Base-by-base conservation (phyloP, 2,888 invertebrate genomes). In the Adela reaumurella region DNA sequence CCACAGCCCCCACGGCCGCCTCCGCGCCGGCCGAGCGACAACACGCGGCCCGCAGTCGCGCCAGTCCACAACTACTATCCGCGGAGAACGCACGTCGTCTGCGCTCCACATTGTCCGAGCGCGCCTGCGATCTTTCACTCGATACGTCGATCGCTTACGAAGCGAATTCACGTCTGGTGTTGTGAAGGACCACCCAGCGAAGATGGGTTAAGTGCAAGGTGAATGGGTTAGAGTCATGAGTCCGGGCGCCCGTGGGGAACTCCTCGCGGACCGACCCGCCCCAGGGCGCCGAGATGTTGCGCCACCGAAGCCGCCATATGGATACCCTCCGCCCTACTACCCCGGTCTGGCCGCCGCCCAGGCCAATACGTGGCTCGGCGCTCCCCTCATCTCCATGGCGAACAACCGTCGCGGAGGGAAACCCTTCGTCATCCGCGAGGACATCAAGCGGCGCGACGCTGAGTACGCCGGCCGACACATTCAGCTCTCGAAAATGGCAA, bases 331-430 rank as follows among this genome's bases (percentile, higher is more conserved):
- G 60, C 77, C 71, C 63, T 49, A 20, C 51, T 78, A 74, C 62
- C 79, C 72, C 62, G 74, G 70, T 60, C 79, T 76, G 59, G 77
- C 81, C 52, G 72, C 79, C 56, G 76, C 74, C 56, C 76, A 76
- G 61, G 87, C 85, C 55, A 86, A 84, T 56, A 74, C 78, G 53
- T 92, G 91, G 87, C 85, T 90, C 28, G 91, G 90, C 54, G 87
- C 89, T 62, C 92, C 92, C 45, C 81, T 92, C 54, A 89, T 92
- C 65, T 90, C 90, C 46, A 89, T 89, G 77, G 86, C 89, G 54
- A 84, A 85, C 62, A 82, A 83, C 46, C 77, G 82, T 54, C 81
- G 80, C 55, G 50, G 41, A 24, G 46, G 51, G 46, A 51, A 50
- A 46, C 50, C 52, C 3, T 43, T 43, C 19, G 18, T 43, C 29